These are phyloP conservation scores for Apotomis betuletana DNA, from an alignment of 2,888 invertebrate genomes.

Conservation along the genomic window DNA sequence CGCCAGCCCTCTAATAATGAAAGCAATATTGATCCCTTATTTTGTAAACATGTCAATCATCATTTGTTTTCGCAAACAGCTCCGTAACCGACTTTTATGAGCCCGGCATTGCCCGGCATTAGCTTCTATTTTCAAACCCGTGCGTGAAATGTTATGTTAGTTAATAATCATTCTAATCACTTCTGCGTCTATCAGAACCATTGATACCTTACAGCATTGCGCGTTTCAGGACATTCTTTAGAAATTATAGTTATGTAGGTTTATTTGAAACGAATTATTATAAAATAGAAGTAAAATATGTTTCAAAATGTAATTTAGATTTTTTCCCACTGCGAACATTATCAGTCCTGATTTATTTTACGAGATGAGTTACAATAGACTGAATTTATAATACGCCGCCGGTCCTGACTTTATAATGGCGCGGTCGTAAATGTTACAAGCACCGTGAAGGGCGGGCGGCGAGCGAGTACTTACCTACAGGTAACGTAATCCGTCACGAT, in stretches of 20 bases:
- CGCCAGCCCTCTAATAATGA: conserved; percentile 2
- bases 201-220: too few species aligned
- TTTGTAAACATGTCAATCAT: not conserved
- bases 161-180: too few species aligned
- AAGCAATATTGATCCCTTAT: conserved; percentile 1
- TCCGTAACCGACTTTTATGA: too few species aligned
- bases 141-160: too few species aligned
- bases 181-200: too few species aligned
- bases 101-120: too few species aligned
- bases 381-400: conserved; percentile 22
- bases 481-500: conserved; percentile 13
- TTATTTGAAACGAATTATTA: too few species aligned
- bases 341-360: conserved; percentile 6
- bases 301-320: not conserved
- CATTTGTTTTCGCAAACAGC: not conserved
- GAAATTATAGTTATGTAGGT: too few species aligned
- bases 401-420: conserved; percentile 26
- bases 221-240: too few species aligned
- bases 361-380: conserved; percentile 22
- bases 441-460: conserved; percentile 57
- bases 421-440: conserved; percentile 30
- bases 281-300: too few species aligned
- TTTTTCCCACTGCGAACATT: not conserved
- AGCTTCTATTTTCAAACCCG: too few species aligned
- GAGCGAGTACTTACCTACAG: conserved; percentile 16